Conservation (phyloP, 2,113 vertebrate genomes). For the Pomatorhinus ruficollis region DNA sequence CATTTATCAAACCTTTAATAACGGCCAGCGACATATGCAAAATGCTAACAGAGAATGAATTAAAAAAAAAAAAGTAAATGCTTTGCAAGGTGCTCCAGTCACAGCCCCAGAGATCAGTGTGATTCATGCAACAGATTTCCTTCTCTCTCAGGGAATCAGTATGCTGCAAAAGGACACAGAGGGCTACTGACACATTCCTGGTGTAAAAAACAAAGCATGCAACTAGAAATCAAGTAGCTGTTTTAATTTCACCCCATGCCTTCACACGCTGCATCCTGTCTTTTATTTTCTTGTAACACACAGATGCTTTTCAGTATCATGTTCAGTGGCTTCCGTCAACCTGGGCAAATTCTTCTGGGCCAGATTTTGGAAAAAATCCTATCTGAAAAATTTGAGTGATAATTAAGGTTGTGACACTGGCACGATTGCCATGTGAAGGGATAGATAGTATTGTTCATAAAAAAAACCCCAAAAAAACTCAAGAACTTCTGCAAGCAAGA, state of each 20-base stretch:
- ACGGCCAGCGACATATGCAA: background rate
- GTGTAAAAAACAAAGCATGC: background rate
- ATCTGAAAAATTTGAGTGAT: background rate
- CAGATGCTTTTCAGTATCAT: background rate
- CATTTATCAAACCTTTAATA: background rate
- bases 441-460: background rate
- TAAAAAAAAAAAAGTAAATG: background rate
- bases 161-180: background rate
- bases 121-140: background rate
- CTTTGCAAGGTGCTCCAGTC: background rate
- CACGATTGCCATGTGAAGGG: background rate
- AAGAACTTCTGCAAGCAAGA: slow-evolving; percentile 50
- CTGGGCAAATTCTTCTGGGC: background rate
- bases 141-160: background rate
- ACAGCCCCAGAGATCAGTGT: background rate
- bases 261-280: background rate
- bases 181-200: background rate
- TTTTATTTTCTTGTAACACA: background rate
- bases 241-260: background rate
- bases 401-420: slow-evolving; percentile 17
- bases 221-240: background rate
- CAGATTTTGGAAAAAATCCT: background rate
- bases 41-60: background rate
- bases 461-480: background rate
- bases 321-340: background rate